phyloP scores from a whole-genome alignment of 2,888 invertebrate species.

The Cephus sareptanus region DNA sequence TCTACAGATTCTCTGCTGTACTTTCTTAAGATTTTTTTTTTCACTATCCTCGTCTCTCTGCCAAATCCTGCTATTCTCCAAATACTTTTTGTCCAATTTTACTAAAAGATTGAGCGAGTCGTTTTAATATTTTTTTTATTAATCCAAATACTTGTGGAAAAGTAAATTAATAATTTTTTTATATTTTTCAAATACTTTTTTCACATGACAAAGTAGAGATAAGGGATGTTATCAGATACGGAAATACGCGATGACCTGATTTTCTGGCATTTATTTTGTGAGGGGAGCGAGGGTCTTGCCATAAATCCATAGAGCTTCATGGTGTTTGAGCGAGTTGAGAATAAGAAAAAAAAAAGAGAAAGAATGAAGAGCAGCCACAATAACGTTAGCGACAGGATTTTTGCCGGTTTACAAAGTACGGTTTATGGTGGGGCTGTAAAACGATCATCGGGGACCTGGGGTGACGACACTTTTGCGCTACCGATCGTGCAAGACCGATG shows the following conservation, averaged over 20 bases:
- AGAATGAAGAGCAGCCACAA: slow-evolving; percentile 10
- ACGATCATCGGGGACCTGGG: slow-evolving; percentile 54
- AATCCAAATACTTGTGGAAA: background rate
- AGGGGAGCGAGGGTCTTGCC: background rate
- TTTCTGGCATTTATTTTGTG: background rate
- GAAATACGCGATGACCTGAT: background rate
- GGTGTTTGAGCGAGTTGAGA: background rate
- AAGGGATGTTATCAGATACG: background rate
- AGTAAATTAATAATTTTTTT: background rate
- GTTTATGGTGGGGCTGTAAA: slow-evolving; percentile 54
- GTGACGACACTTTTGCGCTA: slow-evolving; percentile 61
- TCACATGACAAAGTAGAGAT: background rate
- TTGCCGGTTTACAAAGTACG: slow-evolving; percentile 42
- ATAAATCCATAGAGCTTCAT: slow-evolving; percentile 35
- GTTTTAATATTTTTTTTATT: background rate
- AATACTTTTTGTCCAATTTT: background rate
- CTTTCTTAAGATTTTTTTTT: slow-evolving; percentile 23
- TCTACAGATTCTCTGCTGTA: slow-evolving; percentile 23
- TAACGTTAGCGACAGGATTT: slow-evolving; percentile 26
- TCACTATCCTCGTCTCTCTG: slow-evolving; percentile 15
- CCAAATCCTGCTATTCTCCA: background rate
- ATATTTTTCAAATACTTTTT: background rate
- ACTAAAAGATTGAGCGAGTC: background rate
- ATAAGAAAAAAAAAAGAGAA: slow-evolving; percentile 4
- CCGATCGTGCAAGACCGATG: slow-evolving; percentile 37